Conservation (phyloP, 2,797 vertebrate species). For the Takifugu rubripes region DNA sequence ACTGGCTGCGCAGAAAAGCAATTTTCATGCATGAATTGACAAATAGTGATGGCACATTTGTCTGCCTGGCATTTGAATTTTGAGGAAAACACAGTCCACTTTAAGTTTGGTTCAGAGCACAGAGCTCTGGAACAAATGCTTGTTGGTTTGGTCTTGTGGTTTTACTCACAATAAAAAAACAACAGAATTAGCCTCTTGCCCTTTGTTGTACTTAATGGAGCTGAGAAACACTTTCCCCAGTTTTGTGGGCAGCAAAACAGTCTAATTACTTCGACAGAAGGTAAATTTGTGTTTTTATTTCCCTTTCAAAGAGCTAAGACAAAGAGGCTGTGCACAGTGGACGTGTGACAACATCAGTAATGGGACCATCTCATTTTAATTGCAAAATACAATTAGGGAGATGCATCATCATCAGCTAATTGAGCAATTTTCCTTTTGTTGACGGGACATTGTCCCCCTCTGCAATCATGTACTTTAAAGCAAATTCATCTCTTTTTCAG, state of each 20-base stretch:
- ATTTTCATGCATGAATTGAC: too few relatives aligned
- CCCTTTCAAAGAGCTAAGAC: slow-evolving; percentile 13
- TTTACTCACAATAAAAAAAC: not conserved
- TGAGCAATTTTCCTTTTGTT: slow-evolving; percentile 61
- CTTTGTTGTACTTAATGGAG: too few relatives aligned
- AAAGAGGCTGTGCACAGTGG: slow-evolving; percentile 20
- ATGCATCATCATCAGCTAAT: slow-evolving; percentile 48
- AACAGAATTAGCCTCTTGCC: not conserved
- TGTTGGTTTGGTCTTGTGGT: not conserved
- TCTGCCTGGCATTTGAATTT: not conserved
- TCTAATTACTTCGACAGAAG: slow-evolving; percentile 20
- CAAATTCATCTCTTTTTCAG: slow-evolving; percentile 36
- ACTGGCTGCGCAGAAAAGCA: too few relatives aligned
- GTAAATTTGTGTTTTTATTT: slow-evolving; percentile 19
- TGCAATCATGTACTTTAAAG: slow-evolving; percentile 51
- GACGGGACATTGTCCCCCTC: slow-evolving; percentile 32
- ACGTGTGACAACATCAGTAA: slow-evolving; percentile 37
- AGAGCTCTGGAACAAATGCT: not conserved
- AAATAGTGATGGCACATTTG: not conserved
- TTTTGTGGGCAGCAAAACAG: slow-evolving; percentile 5
- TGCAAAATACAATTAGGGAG: slow-evolving; percentile 52
- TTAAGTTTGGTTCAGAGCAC: not conserved
- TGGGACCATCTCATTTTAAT: slow-evolving; percentile 56
- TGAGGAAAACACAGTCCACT: not conserved
- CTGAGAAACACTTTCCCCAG: slow-evolving; percentile 1